Conservation (phyloP, 2,888 invertebrate species). For the Odontomyia ornata region DNA sequence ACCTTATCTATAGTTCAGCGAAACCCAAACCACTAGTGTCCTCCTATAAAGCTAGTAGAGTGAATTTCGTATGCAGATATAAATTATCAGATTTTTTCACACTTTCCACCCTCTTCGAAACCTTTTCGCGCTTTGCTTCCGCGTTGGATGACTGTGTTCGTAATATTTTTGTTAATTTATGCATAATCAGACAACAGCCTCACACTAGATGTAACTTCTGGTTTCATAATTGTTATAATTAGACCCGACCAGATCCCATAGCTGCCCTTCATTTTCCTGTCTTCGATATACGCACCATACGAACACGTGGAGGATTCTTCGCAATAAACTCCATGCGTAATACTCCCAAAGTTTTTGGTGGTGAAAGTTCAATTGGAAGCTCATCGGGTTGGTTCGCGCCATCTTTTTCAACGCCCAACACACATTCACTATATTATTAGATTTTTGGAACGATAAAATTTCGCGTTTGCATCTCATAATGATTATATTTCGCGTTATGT, state of each 20-base stretch:
- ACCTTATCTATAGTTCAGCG: conserved; percentile 15
- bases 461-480: conserved; percentile 45
- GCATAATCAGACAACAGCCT: conserved; percentile 49
- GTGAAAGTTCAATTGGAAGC: background rate
- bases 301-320: background rate
- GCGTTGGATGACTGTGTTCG: background rate
- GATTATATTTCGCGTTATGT: conserved; percentile 35
- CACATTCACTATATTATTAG: conserved; percentile 45
- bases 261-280: conserved; percentile 23
- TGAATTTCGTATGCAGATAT: conserved; percentile 46
- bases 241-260: conserved; percentile 45
- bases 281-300: no score
- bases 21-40: background rate
- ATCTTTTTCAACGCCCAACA: conserved; percentile 19
- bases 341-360: background rate
- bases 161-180: conserved; percentile 47
- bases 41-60: conserved; percentile 17
- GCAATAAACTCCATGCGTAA: background rate
- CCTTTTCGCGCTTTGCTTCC: background rate
- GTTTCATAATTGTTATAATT: conserved; percentile 50
- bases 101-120: conserved; percentile 1
- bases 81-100: conserved; percentile 46
- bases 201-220: conserved; percentile 38
- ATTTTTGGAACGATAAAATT: conserved; percentile 46
- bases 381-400: background rate